Evolutionary conservation across 2,888 invertebrate genomes (phyloP).

Genomic region (Phalangium opilio): DNA sequence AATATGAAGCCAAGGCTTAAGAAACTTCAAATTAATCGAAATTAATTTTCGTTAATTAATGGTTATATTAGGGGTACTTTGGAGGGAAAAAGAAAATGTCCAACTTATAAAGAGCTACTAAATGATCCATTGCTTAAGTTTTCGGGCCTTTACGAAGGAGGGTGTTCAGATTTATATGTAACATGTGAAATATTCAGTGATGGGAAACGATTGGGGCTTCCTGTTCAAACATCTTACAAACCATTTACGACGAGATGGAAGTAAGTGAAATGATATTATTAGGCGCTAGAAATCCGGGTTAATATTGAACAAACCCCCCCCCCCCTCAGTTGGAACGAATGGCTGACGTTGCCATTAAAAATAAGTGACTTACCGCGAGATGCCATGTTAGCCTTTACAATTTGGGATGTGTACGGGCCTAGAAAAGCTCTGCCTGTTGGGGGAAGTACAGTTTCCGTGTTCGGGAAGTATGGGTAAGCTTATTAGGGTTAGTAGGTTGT

Average conservation of each 20-base stretch:
- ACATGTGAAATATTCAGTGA: constrained; percentile 68
- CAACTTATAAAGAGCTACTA: constrained; percentile 71
- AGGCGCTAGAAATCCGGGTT: constrained; percentile 3
- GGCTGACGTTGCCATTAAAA: constrained; percentile 76
- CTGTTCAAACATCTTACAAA: constrained; percentile 79
- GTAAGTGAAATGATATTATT: constrained; percentile 46
- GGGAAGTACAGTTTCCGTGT: constrained; percentile 79
- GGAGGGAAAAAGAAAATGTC: constrained; percentile 73
- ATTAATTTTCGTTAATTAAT: constrained; percentile 7
- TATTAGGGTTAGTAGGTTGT: constrained; percentile 2
- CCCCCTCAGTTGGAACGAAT: constrained; percentile 78
- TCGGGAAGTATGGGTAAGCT: constrained; percentile 68
- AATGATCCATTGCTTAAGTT: constrained; percentile 77
- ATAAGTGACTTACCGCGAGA: constrained; percentile 81
- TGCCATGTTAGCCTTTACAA: constrained; percentile 68
- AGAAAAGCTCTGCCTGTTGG: constrained; percentile 70
- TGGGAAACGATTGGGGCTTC: constrained; percentile 62
- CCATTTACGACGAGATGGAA: constrained; percentile 83
- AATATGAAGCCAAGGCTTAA: not conserved
- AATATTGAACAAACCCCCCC: not conserved
- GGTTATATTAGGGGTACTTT: constrained; percentile 58
- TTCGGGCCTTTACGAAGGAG: constrained; percentile 70
- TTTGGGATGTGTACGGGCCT: constrained; percentile 81
- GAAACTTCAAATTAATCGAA: not conserved
- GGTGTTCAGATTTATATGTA: constrained; percentile 74